A percentile compares a stretch with the other conserved stretches of the same genome.
Evolutionary conservation across 1,140 invertebrate species (phyloP).

Genomic region (Anoplolepis gracilipes): DNA sequence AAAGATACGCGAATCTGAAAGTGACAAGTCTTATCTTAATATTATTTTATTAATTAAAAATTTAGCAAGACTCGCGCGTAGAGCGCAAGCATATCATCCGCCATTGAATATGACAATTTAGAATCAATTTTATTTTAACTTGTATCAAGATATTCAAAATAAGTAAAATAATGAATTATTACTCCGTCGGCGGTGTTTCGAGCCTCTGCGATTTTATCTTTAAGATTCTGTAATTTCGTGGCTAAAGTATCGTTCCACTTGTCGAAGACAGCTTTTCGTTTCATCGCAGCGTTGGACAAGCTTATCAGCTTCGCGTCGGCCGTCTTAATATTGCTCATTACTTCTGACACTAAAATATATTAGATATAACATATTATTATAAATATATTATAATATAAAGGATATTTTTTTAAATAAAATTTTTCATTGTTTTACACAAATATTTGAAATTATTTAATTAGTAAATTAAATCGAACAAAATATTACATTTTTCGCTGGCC

Average conservation of each 20-base stretch:
- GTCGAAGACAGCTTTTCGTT: slow-evolving; percentile 87
- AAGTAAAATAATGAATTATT: slow-evolving; percentile 74
- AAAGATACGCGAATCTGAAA: slow-evolving; percentile 93
- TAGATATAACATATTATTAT: no score
- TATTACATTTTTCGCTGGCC: slow-evolving; percentile 82
- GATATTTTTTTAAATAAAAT: no score
- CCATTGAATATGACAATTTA: no score
- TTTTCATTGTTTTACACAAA: neutral
- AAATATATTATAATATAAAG: no score
- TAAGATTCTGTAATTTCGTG: slow-evolving; percentile 89
- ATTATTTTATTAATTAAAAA: neutral
- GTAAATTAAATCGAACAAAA: neutral
- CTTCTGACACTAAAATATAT: slow-evolving; percentile 86
- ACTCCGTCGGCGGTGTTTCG: slow-evolving; percentile 93
- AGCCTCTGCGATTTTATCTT: slow-evolving; percentile 91
- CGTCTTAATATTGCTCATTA: slow-evolving; percentile 87
- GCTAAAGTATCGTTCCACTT: slow-evolving; percentile 88
- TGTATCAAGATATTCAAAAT: neutral
- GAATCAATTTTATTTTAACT: slow-evolving; percentile 26
- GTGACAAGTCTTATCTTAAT: neutral
- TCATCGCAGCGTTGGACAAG: slow-evolving; percentile 85
- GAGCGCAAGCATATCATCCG: no score
- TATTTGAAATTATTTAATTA: neutral
- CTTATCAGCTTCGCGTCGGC: slow-evolving; percentile 86
- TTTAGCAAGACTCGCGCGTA: neutral